A percentile compares a stretch with the other conserved stretches of the same genome.
These are phyloP conservation scores for Linurgus olivaceus DNA, from an alignment of 2,797 vertebrate species.

Conservation along the genomic window DNA sequence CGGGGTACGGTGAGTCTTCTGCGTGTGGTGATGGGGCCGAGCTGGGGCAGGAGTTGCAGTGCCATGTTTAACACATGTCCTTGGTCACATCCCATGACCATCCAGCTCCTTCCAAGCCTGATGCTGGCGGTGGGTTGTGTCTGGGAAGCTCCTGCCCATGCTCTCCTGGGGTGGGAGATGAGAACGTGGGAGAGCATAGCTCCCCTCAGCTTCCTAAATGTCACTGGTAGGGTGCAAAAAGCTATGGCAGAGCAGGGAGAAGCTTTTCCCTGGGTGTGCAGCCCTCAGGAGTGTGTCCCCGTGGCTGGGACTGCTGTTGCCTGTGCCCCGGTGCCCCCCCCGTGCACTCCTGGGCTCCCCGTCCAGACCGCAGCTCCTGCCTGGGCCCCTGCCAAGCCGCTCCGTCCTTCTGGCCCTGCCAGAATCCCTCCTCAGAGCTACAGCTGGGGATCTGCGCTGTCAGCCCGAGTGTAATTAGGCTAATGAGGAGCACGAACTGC, in stretches of 20 bases:
- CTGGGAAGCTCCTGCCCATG: neutral
- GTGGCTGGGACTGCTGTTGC: neutral
- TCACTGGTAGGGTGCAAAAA: neutral
- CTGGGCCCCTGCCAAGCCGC: conserved; percentile 22
- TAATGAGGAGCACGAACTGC: neutral
- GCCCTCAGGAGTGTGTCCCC: fast-evolving
- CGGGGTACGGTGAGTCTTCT: fast-evolving
- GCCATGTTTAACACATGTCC: fast-evolving
- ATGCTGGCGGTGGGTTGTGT: fast-evolving
- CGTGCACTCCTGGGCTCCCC: neutral
- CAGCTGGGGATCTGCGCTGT: neutral
- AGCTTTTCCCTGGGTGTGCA: neutral
- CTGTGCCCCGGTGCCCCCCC: neutral
- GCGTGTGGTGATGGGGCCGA: fast-evolving
- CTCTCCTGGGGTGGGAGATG: neutral
- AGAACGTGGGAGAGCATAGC: neutral
- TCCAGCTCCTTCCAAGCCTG: neutral
- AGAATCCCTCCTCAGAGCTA: conserved; percentile 33
- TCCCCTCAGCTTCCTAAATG: neutral
- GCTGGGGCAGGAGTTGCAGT: neutral
- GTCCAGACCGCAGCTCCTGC: conserved; percentile 49
- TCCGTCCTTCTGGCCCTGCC: conserved; percentile 34
- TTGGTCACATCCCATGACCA: neutral
- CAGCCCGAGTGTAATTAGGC: conserved; percentile 20
- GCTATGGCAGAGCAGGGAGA: neutral